Percentiles rank a stretch among this genome's conserved stretches.
These are phyloP conservation scores for Phaenicophaeus curvirostris DNA, from an alignment of 2,797 vertebrate species.

Conservation along the genomic window DNA sequence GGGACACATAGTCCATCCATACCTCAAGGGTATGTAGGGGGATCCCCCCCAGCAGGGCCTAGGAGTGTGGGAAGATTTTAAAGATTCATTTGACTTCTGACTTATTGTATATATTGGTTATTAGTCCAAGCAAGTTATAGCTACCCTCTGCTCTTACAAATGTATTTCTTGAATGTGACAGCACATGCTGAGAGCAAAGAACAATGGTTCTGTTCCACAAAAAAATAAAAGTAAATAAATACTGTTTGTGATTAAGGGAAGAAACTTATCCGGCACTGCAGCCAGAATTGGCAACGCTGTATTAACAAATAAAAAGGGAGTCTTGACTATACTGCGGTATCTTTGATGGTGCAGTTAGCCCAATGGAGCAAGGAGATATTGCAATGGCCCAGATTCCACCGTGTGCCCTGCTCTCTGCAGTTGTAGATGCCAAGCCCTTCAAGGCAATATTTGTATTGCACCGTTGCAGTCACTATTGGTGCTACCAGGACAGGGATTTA, in stretches of 20 bases:
- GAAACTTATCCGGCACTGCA: neutral
- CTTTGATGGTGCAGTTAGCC: slow-evolving; percentile 17
- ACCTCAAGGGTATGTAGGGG: neutral
- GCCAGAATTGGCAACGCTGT: neutral
- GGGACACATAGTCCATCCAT: neutral
- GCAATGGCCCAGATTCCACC: slow-evolving; percentile 4
- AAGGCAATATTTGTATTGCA: neutral
- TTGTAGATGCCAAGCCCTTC: slow-evolving; percentile 23
- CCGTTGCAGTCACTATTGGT: neutral
- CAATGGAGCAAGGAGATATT: slow-evolving; percentile 6
- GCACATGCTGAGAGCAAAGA: neutral
- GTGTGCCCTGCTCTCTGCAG: neutral
- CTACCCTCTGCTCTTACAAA: neutral
- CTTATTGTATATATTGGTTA: neutral
- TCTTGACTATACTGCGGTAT: neutral
- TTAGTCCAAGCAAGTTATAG: neutral
- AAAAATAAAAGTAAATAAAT: slow-evolving; percentile 35
- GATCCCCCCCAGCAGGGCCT: neutral
- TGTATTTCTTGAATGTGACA: slow-evolving; percentile 6
- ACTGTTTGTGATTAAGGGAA: neutral
- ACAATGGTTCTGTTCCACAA: neutral
- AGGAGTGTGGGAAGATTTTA: neutral
- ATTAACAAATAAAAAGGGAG: neutral
- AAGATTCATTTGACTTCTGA: neutral
- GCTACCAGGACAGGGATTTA: slow-evolving; percentile 59